Evolutionary conservation across 1,140 invertebrate genomes (phyloP).

Genomic region (Drosophila burlai): DNA sequence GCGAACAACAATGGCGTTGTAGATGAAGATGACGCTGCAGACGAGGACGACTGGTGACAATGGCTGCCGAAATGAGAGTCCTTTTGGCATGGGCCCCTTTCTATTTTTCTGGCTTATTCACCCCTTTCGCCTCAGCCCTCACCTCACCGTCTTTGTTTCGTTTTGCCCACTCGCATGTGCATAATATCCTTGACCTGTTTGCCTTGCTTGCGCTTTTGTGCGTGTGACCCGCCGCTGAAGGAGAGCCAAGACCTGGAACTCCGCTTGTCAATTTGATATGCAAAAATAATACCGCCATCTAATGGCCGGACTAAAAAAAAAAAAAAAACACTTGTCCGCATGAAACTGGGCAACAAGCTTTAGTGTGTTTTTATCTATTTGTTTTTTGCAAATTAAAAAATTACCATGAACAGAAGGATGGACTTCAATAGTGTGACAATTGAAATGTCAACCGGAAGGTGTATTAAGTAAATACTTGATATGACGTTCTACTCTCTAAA

Average conservation of each 20-base stretch:
- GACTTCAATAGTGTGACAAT: too few relatives aligned
- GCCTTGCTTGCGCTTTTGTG: conserved; percentile 70
- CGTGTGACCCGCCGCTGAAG: conserved; percentile 25
- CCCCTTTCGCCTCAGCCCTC: background rate
- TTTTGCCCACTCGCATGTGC: conserved; percentile 60
- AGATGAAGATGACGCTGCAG: conserved; percentile 43
- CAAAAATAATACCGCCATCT: conserved; percentile 69
- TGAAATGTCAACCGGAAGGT: too few relatives aligned
- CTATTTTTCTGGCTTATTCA: background rate
- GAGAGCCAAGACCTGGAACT: background rate
- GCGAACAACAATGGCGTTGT: conserved; percentile 37
- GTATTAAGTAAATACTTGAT: too few relatives aligned
- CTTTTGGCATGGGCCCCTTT: conserved; percentile 3
- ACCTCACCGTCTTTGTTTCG: conserved; percentile 28
- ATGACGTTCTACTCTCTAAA: too few relatives aligned
- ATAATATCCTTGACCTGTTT: conserved; percentile 79
- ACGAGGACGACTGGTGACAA: conserved; percentile 38
- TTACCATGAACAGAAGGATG: too few relatives aligned
- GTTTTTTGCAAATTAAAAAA: background rate
- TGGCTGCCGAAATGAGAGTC: conserved; percentile 44
- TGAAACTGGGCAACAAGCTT: background rate
- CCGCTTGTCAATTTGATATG: conserved; percentile 60
- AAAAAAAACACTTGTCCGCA: conserved; percentile 20
- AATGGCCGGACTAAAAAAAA: conserved; percentile 49
- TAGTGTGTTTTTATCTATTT: background rate